Evolutionary conservation across 2,797 vertebrate species (phyloP).

Genomic region (Phoxinus dragarum): DNA sequence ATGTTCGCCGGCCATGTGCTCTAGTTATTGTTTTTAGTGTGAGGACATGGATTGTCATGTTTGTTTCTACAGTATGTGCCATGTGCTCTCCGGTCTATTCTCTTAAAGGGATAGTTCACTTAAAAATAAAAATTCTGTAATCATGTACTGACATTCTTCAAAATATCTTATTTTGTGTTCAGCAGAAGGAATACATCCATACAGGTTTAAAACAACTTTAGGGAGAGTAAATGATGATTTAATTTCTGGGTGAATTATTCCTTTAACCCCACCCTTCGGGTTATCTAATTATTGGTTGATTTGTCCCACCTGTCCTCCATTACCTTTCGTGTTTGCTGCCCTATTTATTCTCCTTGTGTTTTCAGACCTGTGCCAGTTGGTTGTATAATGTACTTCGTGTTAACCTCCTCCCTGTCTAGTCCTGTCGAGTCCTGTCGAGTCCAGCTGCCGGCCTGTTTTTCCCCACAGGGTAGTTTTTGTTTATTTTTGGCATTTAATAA

Average conservation of each 20-base stretch:
- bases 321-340: background rate
- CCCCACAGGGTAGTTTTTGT: background rate
- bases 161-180: too few relatives aligned
- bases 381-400: background rate
- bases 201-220: too few relatives aligned
- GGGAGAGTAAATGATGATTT: too few relatives aligned
- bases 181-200: too few relatives aligned
- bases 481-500: background rate
- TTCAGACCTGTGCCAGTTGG: background rate
- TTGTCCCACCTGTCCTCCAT: background rate
- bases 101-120: too few relatives aligned
- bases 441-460: background rate
- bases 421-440: background rate
- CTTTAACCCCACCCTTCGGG: too few relatives aligned
- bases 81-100: background rate
- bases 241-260: too few relatives aligned
- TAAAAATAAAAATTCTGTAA: fast-evolving
- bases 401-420: background rate
- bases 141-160: too few relatives aligned
- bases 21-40: too few relatives aligned
- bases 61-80: background rate
- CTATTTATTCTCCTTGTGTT: background rate
- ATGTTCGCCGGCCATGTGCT: too few relatives aligned
- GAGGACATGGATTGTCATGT: background rate
- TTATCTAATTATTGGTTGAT: background rate